Conservation (phyloP, 2,888 invertebrate genomes). For the Candidula unifasciata region DNA sequence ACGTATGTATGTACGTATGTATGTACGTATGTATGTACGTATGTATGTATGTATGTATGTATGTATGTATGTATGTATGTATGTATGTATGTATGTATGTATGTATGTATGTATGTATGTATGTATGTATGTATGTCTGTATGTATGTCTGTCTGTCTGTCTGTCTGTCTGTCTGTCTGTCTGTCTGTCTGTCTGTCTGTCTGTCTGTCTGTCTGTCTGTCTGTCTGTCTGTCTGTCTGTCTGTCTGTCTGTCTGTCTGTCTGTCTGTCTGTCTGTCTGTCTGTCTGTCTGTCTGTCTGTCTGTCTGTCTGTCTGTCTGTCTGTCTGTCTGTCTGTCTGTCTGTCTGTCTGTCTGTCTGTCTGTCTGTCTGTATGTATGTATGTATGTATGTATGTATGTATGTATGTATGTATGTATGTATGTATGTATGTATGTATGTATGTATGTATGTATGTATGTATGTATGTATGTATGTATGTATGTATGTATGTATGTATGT, state of each 20-base stretch:
- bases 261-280: not conserved
- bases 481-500: not conserved
- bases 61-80: too few relatives aligned
- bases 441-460: too few relatives aligned
- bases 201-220: not conserved
- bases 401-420: too few relatives aligned
- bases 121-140: too few relatives aligned
- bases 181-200: not conserved
- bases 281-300: not conserved
- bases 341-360: conserved; percentile 3
- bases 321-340: not conserved
- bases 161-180: conserved; percentile 1
- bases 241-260: not conserved
- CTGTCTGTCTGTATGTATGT: not conserved
- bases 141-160: not conserved
- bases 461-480: too few relatives aligned
- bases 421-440: too few relatives aligned
- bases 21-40: too few relatives aligned
- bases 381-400: too few relatives aligned
- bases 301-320: conserved; percentile 4
- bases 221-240: not conserved
- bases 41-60: too few relatives aligned
- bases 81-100: too few relatives aligned
- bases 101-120: too few relatives aligned
- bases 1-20: too few relatives aligned